Percentiles rank a stretch among this genome's conserved stretches.
Conservation (phyloP, 2,888 invertebrate genomes). For the Agapetus fuscipes region DNA sequence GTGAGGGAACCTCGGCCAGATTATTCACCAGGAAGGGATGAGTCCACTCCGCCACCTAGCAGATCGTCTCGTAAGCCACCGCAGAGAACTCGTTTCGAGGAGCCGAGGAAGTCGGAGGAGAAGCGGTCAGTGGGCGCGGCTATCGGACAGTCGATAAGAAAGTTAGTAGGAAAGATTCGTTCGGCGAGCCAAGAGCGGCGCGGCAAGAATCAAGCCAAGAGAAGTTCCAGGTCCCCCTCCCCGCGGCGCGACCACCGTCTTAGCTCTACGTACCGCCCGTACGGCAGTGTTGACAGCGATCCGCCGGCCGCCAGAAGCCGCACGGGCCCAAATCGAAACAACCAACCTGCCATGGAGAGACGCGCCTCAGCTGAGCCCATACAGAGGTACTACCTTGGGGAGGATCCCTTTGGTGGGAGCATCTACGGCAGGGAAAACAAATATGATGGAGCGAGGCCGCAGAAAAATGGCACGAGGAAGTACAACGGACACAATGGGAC, state of each 20-base stretch:
- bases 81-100: constrained; percentile 61
- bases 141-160: constrained; percentile 72
- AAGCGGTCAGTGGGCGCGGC: constrained; percentile 45
- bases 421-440: constrained; percentile 79
- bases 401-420: constrained; percentile 76
- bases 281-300: constrained; percentile 38
- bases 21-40: constrained; percentile 54
- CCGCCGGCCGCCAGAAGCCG: constrained; percentile 25
- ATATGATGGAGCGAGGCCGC: constrained; percentile 58
- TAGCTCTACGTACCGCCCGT: constrained; percentile 42
- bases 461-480: constrained; percentile 37
- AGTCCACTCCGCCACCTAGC: constrained; percentile 37
- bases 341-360: constrained; percentile 18
- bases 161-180: constrained; percentile 75
- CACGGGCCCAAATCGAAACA: constrained; percentile 24
- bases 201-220: constrained; percentile 56
- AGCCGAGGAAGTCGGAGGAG: constrained; percentile 33
- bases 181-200: constrained; percentile 42
- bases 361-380: constrained; percentile 42
- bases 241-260: constrained; percentile 30
- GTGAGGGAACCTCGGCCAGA: constrained; percentile 60
- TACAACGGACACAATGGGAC: constrained; percentile 18
- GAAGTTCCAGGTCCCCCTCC: constrained; percentile 51
- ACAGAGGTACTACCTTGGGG: constrained; percentile 75
- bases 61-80: constrained; percentile 44